These are phyloP conservation scores for Chaetura pelagica DNA, from an alignment of 2,113 vertebrate genomes.

Conservation along the genomic window DNA sequence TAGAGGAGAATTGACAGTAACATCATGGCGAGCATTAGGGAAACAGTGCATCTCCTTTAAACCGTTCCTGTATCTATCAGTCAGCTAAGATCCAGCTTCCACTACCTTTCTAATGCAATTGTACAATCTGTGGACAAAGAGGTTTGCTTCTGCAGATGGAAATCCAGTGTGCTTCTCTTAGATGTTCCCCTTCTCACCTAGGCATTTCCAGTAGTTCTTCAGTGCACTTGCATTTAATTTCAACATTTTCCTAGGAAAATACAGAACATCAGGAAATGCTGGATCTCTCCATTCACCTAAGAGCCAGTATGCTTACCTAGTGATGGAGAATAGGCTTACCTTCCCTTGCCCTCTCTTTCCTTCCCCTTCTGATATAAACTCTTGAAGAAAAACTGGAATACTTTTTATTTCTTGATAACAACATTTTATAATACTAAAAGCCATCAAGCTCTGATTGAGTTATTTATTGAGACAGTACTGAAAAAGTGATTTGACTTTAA, in stretches of 20 bases:
- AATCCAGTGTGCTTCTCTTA: background rate
- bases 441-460: background rate
- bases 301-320: background rate
- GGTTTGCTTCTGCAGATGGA: background rate
- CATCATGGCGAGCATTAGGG: background rate
- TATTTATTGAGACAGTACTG: background rate
- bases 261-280: background rate
- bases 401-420: background rate
- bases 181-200: background rate
- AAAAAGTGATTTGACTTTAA: background rate
- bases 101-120: background rate
- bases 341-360: background rate
- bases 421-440: background rate
- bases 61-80: background rate
- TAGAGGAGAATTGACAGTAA: background rate
- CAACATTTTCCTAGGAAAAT: background rate
- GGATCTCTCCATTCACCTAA: background rate
- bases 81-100: background rate
- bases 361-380: background rate
- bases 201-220: background rate
- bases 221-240: background rate
- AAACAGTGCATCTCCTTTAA: background rate
- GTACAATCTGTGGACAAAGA: background rate
- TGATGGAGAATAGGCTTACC: background rate
- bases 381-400: background rate